A percentile compares a stretch with the other conserved stretches of the same genome.
phyloP scores from a whole-genome alignment of 1,140 invertebrate species.

The Thaumetopoea pityocampa region DNA sequence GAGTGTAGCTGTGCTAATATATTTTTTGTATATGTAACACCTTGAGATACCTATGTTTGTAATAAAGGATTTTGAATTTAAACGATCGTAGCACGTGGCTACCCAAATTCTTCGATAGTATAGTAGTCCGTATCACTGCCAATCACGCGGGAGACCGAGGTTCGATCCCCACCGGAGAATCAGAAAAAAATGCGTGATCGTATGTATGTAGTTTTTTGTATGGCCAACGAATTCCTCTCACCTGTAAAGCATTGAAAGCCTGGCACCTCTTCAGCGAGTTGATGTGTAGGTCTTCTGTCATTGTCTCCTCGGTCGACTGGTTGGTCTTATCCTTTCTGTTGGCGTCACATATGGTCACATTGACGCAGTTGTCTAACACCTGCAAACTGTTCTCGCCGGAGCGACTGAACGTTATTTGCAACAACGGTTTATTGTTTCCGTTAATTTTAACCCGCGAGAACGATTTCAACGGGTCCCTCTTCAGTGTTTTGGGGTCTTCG shows the following conservation, averaged over 20 bases:
- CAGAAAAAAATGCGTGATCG: too few relatives aligned
- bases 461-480: conserved; percentile 39
- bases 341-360: conserved; percentile 50
- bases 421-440: conserved; percentile 60
- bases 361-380: conserved; percentile 57
- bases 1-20: too few relatives aligned
- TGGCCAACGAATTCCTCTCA: too few relatives aligned
- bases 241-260: conserved; percentile 72
- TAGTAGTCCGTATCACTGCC: too few relatives aligned
- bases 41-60: too few relatives aligned
- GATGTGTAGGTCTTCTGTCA: conserved; percentile 43
- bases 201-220: too few relatives aligned
- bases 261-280: conserved; percentile 68
- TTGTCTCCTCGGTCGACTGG: conserved; percentile 38
- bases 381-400: conserved; percentile 57
- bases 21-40: too few relatives aligned
- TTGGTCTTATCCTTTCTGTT: conserved; percentile 37
- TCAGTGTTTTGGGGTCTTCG: conserved; percentile 26
- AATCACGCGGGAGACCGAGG: too few relatives aligned
- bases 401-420: conserved; percentile 58
- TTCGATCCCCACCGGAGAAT: too few relatives aligned
- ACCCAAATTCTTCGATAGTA: too few relatives aligned
- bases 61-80: too few relatives aligned
- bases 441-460: conserved; percentile 63
- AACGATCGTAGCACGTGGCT: too few relatives aligned